Conservation (phyloP, 2,113 vertebrate species). For the Perccottus glenii region DNA sequence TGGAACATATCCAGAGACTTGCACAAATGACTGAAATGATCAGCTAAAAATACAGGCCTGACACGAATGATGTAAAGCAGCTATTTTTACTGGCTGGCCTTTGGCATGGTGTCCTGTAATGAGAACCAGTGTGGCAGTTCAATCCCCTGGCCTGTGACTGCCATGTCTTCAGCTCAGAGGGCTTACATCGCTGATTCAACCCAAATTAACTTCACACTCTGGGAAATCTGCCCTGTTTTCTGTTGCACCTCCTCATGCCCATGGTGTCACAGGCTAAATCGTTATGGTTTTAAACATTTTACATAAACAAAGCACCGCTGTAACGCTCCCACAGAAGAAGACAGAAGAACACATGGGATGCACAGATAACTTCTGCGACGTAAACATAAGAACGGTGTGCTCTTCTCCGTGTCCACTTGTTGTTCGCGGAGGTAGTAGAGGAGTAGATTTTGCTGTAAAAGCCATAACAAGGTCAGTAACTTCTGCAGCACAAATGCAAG, state of each 20-base stretch:
- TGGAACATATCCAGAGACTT: conserved; percentile 34
- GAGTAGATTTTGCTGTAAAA: too few relatives aligned
- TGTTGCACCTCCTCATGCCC: not conserved
- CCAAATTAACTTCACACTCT: conserved; percentile 30
- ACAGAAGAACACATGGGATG: too few relatives aligned
- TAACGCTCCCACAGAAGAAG: too few relatives aligned
- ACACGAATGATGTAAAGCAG: conserved; percentile 32
- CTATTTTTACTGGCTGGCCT: conserved; percentile 37
- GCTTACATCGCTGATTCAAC: conserved; percentile 21
- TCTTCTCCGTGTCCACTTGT: too few relatives aligned
- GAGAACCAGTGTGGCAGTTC: conserved; percentile 28
- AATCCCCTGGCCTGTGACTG: conserved; percentile 18
- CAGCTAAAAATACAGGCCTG: conserved; percentile 30
- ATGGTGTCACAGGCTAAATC: too few relatives aligned
- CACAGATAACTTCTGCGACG: too few relatives aligned
- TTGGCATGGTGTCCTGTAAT: conserved; percentile 24
- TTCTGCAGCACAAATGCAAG: too few relatives aligned
- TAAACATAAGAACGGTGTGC: too few relatives aligned
- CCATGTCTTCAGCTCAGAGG: conserved; percentile 9
- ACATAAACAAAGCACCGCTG: too few relatives aligned
- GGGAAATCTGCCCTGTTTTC: conserved; percentile 15
- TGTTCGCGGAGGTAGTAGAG: too few relatives aligned
- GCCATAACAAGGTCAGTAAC: too few relatives aligned
- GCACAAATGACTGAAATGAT: conserved; percentile 38
- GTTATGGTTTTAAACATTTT: too few relatives aligned